Base-by-base conservation (phyloP, 2,888 invertebrate species). In the Tridacna gigas region DNA sequence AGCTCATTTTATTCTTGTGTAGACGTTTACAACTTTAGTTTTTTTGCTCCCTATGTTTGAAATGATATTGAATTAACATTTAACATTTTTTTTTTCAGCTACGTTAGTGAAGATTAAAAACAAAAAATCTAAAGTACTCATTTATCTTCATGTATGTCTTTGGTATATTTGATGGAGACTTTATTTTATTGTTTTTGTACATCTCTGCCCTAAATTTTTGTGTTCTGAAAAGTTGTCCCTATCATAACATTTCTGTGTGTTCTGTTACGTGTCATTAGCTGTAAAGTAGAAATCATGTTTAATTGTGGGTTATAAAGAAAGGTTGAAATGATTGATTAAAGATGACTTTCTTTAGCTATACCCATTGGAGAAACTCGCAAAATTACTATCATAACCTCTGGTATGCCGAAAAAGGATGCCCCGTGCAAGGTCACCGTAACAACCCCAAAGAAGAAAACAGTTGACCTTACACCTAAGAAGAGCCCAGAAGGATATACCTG, bases 391-490 rank as follows among this genome's bases (percentile, higher is more conserved):
- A 77, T 82, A 9, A 88, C 88, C 9, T 74, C 67, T 0, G 82
- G 91, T 91, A 37, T 89, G 82, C 89, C 89, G 45, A 89, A 88
- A 83, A 86, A 89, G 37, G 89, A 89, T 75, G 79, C 82, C 20
- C 89, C 89, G 20, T 88, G 89, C 69, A 89, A 82, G 51, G 88
- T 89, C 12, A 92, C 91, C 51, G 92, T 93, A 18, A 90, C 85
- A 26, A 90, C 90, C 18, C 94, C 94, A 0, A 90, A 89, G 76
- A 93, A 94, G 20, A 90, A 94, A 85, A 93, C 96, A 79, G 96
- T 97, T 61, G 97, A 97, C 93, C 97, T 97, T 0, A 97, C 97
- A 91, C 96, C 97, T n/a, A 96, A 97, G 92, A 97, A 97, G n/a
- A 97, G 97, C 0, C 96, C 96, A 83, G 97, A 97, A 92, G 98